A percentile compares a stretch with the other conserved stretches of the same genome.
Conservation (phyloP, 2,797 vertebrate species). For the Alectoris magna region DNA sequence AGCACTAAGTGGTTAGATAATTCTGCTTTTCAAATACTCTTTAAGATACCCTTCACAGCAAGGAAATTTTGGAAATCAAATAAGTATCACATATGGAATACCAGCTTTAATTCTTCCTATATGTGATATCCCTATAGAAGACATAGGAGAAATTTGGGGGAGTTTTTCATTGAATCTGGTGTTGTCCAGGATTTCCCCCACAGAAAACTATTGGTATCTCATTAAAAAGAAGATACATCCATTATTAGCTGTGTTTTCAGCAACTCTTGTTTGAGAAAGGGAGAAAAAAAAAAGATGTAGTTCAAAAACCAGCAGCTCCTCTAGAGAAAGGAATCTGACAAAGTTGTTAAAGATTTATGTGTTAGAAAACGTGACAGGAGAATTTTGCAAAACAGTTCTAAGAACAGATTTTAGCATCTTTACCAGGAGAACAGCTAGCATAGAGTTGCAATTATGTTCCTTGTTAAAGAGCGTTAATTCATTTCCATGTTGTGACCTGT, state of each 20-base stretch:
- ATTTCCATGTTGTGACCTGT: constrained; percentile 44
- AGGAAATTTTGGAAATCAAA: constrained; percentile 11
- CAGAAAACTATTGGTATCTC: neutral
- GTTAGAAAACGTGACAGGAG: neutral
- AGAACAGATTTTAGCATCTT: neutral
- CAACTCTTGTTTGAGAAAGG: neutral
- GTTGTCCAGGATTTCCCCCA: neutral
- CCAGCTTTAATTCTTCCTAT: neutral
- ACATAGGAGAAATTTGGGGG: neutral
- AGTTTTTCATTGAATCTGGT: neutral
- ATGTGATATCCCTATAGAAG: neutral
- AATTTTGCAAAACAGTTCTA: neutral
- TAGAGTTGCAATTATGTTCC: neutral
- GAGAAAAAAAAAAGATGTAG: neutral
- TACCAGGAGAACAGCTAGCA: neutral
- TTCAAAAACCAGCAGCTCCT: neutral
- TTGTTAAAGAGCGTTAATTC: constrained; percentile 40
- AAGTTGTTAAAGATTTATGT: neutral
- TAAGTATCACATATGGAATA: neutral
- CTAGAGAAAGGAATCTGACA: neutral
- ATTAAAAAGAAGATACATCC: neutral
- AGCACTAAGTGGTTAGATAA: neutral
- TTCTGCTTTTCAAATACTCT: neutral
- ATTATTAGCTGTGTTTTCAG: neutral
- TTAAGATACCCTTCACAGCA: neutral